Conservation (phyloP, 2,113 vertebrate species). For the Pachycephala philippinensis region DNA sequence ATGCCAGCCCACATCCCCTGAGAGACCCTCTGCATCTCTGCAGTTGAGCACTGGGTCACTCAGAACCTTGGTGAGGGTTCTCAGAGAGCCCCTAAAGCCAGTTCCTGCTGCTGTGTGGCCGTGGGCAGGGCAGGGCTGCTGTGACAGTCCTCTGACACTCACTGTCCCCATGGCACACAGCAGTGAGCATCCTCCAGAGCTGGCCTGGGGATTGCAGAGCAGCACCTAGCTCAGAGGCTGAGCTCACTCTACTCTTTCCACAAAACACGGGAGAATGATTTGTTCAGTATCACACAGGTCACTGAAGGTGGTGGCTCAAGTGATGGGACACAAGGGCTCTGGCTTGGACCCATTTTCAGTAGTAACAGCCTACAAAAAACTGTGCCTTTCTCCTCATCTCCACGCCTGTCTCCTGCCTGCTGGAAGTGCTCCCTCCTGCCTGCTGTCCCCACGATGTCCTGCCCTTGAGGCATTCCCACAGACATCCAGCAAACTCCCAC, state of each 20-base stretch:
- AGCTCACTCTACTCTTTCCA: neutral
- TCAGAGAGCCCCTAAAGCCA: neutral
- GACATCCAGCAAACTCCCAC: neutral
- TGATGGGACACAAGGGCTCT: neutral
- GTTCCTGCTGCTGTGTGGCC: neutral
- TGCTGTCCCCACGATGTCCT: neutral
- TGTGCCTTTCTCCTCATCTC: neutral
- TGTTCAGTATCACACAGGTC: neutral
- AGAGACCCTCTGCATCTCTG: neutral
- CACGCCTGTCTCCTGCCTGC: neutral
- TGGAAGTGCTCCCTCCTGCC: neutral
- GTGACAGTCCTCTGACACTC: neutral
- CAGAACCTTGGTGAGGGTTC: neutral
- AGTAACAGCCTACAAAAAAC: neutral
- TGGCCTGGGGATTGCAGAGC: neutral
- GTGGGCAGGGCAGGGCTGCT: neutral
- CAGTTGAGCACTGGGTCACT: neutral
- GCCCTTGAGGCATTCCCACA: neutral
- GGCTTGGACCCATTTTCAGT: neutral
- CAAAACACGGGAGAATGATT: accelerated
- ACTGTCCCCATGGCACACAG: neutral
- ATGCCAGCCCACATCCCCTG: neutral
- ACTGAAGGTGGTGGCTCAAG: neutral
- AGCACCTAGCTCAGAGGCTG: neutral
- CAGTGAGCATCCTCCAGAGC: neutral